Percentiles rank a stretch among this genome's conserved stretches.
phyloP scores from a whole-genome alignment of 1,140 invertebrate species.

The Lineus longissimus region DNA sequence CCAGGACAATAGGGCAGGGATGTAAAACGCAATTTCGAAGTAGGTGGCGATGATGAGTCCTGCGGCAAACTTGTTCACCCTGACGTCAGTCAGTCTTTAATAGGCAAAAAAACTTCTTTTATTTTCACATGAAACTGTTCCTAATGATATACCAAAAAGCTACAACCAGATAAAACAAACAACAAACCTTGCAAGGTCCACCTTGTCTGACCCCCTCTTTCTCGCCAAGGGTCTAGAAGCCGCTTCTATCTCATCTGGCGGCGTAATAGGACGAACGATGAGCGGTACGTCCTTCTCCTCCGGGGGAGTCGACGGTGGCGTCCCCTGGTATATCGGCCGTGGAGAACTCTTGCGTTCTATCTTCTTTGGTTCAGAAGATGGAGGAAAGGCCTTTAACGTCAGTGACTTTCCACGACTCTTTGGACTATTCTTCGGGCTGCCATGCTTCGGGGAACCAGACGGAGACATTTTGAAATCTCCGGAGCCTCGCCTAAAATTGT shows the following conservation, averaged over 20 bases:
- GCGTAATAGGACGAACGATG: constrained; percentile 34
- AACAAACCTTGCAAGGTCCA: background rate
- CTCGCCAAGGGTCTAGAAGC: constrained; percentile 2
- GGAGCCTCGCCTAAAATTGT: no score
- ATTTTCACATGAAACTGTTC: no score
- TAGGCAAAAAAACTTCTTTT: no score
- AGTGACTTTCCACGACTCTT: constrained; percentile 7
- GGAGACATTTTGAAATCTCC: background rate
- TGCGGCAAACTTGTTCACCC: no score
- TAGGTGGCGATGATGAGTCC: no score
- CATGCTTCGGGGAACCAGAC: background rate
- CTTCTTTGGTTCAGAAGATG: constrained; percentile 21
- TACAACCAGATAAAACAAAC: no score
- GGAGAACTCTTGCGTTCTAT: background rate
- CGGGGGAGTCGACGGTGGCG: constrained; percentile 36
- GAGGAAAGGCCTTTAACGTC: constrained; percentile 15
- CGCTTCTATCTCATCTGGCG: constrained; percentile 20
- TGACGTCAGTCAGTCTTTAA: no score
- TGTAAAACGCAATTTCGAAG: no score
- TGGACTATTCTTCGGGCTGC: background rate
- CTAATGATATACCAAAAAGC: no score
- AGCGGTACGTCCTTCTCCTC: constrained; percentile 19
- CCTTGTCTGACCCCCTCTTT: background rate
- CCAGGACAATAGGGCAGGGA: no score
- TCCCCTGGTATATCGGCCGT: constrained; percentile 35